These are phyloP conservation scores for Aegotheles bennettii DNA, from an alignment of 2,113 vertebrate species.

Conservation along the genomic window DNA sequence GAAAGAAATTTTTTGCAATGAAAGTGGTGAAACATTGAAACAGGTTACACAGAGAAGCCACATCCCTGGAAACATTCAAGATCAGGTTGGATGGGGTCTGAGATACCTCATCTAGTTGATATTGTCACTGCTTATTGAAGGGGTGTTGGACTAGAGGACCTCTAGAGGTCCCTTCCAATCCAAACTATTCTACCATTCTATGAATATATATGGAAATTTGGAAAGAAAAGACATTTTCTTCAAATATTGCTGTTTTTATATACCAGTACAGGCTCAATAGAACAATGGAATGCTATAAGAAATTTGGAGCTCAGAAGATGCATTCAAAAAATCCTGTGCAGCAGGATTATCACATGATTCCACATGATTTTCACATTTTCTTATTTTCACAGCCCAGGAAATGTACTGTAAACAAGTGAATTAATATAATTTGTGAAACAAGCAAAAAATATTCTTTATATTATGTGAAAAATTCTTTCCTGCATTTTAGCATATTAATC, in stretches of 20 bases:
- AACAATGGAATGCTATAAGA: not conserved
- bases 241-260: not conserved
- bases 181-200: too few relatives aligned
- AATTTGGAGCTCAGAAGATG: not conserved
- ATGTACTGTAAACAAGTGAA: not conserved
- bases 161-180: too few relatives aligned
- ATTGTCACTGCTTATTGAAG: too few relatives aligned
- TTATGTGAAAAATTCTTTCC: not conserved
- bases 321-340: not conserved
- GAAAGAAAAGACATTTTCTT: not conserved
- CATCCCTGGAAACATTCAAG: too few relatives aligned
- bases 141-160: too few relatives aligned
- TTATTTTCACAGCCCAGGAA: not conserved
- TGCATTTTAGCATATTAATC: not conserved
- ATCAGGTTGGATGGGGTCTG: too few relatives aligned
- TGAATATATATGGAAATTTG: not conserved
- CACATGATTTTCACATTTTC: not conserved
- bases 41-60: too few relatives aligned
- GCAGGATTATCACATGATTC: not conserved
- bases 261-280: not conserved
- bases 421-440: not conserved
- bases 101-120: too few relatives aligned
- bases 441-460: not conserved
- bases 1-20: too few relatives aligned
- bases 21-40: too few relatives aligned